Base-by-base conservation (phyloP, 2,797 vertebrate species). In the Pseudochaenichthys georgianus region DNA sequence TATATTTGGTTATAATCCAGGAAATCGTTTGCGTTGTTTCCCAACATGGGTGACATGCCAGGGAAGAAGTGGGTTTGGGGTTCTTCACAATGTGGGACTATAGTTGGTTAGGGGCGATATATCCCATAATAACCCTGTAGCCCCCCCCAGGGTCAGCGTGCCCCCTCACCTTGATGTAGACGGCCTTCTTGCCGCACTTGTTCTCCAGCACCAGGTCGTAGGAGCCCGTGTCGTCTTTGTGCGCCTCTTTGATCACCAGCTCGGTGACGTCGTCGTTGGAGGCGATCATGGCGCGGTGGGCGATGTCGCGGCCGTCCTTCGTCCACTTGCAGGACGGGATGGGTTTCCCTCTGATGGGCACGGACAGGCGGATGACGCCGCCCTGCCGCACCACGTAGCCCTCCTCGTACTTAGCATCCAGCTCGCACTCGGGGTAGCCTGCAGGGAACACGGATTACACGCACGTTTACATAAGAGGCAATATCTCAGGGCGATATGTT, bases 311-410 rank as follows among this genome's bases (percentile, higher is more conserved):
- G 8, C 98, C 98, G 82, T 99, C 98, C 88, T 99, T 99, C 77
- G 98, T 99, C 98, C 98, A 99, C 93, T 98, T 99, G 87, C 97
- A 99, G 83, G 93, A 93, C 57, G 98, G 98, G 75, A 98, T 92
- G 64, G 98, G 98, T 93, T 99, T 99, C 70, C 98, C 98, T 92
- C 97, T 99, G 83, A 99, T 98, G 82, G 97, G 97, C 85, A 99
- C 96, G 58, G 96, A 96, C 75, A 99, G 95, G 81, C 93, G 96
- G 88, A 99, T 94, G 59, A 97, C 98, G 73, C 98, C 97, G 67
- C 98, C 98, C 93, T 99, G 98, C 91, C 98, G 96, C 74, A 99
- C 97, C 89, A 97, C 93, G 43, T 99, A 95, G 88, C 96, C 96
- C 91, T 99, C 98, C 86, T 96, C 96, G 71, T 99, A 99, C 90